Evolutionary conservation across 2,113 vertebrate genomes (phyloP).

Genomic region (Chaetura pelagica): DNA sequence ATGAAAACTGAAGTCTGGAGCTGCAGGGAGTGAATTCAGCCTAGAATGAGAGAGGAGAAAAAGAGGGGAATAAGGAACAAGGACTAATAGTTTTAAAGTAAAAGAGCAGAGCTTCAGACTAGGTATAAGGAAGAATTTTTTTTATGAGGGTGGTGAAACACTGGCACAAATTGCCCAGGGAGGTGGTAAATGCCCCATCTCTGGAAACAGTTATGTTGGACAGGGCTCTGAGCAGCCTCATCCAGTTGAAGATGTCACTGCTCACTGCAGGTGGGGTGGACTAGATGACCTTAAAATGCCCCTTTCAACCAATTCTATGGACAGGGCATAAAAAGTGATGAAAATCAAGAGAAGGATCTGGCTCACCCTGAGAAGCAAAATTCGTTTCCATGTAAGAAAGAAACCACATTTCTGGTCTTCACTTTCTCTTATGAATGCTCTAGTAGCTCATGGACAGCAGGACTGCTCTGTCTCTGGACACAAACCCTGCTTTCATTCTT

Average conservation of each 20-base stretch:
- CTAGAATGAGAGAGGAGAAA: background rate
- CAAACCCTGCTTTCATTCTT: background rate
- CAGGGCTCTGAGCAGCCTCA: background rate
- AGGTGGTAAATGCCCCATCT: background rate
- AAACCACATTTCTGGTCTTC: background rate
- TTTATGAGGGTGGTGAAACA: background rate
- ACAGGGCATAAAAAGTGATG: background rate
- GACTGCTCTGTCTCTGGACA: background rate
- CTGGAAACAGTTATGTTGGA: background rate
- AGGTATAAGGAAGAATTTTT: background rate
- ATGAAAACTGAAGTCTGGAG: background rate
- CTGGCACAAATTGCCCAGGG: background rate
- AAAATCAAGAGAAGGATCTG: background rate
- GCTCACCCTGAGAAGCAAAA: background rate
- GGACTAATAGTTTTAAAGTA: background rate
- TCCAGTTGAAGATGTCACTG: background rate
- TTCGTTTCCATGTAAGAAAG: background rate
- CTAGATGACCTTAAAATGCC: background rate
- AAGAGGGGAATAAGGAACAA: background rate
- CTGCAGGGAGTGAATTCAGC: background rate
- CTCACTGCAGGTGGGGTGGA: rapidly evolving
- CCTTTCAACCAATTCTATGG: background rate
- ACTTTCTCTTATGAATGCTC: background rate
- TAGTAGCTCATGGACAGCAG: background rate
- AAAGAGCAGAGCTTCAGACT: background rate